Evolutionary conservation across 1,140 invertebrate species (phyloP), one percentile per base, ranked within the genome.

Genomic region (Lethrus apterus): DNA sequence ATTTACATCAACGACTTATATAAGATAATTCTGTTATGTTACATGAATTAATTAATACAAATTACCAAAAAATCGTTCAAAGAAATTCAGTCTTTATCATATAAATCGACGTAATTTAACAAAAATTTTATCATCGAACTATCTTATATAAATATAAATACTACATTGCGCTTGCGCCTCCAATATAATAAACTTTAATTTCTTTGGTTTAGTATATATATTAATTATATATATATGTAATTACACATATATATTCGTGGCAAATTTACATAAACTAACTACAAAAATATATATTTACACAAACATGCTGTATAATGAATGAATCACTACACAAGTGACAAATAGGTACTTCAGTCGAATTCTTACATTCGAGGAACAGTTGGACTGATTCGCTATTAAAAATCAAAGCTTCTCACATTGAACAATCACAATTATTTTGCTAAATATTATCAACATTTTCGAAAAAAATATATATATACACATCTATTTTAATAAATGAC

Each of bases 281-380:
- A 57, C 48, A 53, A 52, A 55, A 57, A 52, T 55, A 55, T 55
- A 44, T 48, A 55, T 49, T 38, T 50, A 58, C 54, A 58, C 51
- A 56, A 56, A 56, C 48, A 54, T 53, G 56, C 51, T 49, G 38
- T 51, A 23, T 24, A 8, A 34, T 26, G n/a, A 26, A 26, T n/a
- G 23, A 15, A 36, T 36, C 34, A 20, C 34, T 36, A 36, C 34
- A 13, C 41, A 45, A 45, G 47, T 31, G 34, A 40, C 46, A 33
- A 45, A 51, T 42, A 51, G 49, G 43, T 50, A 47, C 33, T 17
- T 51, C 50, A 51, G 50, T 51, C 50, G 31, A 52, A 44, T 52
- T 48, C 44, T 41, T 42, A 36, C 31, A 44, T 29, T 29, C 31
- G 40, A 51, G 50, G 50, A 52, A 52, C 50, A 48, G 43, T 31